Evolutionary conservation across 2,797 vertebrate species (phyloP).

Genomic region (Rhinella marina): DNA sequence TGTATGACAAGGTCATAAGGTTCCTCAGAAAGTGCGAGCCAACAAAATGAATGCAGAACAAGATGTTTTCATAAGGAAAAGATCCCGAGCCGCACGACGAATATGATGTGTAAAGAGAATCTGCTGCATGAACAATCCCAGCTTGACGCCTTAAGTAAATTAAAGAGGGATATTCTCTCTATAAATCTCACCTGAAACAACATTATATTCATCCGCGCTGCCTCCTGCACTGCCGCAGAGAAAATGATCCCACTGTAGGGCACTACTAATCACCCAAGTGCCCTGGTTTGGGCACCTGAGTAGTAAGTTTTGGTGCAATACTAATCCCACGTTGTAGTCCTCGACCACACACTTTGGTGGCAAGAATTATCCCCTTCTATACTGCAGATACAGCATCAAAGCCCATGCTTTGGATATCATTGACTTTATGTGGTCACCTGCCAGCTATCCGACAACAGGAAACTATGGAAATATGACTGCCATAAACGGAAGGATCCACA

Average conservation of each 20-base stretch:
- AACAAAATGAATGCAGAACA: constrained; percentile 11
- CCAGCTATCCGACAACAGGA: no score
- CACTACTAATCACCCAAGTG: not conserved
- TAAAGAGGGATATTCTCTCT: constrained; percentile 1
- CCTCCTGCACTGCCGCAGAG: not conserved
- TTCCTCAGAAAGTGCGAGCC: not conserved
- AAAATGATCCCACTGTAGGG: not conserved
- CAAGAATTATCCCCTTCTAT: no score
- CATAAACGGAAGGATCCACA: not conserved
- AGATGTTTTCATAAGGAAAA: constrained; percentile 28
- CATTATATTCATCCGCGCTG: not conserved
- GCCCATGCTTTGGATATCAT: not conserved
- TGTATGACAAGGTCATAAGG: constrained; percentile 29
- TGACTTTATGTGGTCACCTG: not conserved
- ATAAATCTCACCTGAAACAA: constrained; percentile 43
- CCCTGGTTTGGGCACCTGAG: not conserved
- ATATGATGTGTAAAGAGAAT: constrained; percentile 31
- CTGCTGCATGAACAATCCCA: constrained; percentile 8
- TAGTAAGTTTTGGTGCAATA: not conserved
- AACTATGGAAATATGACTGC: not conserved
- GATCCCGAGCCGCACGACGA: not conserved
- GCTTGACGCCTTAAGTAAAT: not conserved
- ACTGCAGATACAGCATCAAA: no score
- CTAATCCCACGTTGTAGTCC: not conserved
- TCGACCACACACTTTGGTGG: not conserved